Conservation (phyloP, 2,113 vertebrate species). For the Camelus bactrianus region DNA sequence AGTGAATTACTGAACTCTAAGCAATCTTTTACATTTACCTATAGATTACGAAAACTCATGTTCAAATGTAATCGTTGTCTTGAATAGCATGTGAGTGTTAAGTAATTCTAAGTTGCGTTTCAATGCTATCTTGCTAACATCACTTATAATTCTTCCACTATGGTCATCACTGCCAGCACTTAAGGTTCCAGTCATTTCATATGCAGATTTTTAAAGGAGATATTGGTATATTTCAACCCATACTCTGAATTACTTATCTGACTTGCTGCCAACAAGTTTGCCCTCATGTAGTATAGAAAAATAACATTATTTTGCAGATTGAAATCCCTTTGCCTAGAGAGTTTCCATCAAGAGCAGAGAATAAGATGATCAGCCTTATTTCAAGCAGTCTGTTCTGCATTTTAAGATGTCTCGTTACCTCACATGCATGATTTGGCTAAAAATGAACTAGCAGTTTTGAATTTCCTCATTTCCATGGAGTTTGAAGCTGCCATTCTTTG, state of each 20-base stretch:
- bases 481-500: conserved; percentile 56
- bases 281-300: background rate
- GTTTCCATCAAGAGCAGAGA: background rate
- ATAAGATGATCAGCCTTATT: background rate
- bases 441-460: conserved; percentile 18
- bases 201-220: background rate
- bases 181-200: background rate
- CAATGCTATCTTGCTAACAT: background rate
- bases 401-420: conserved; percentile 43
- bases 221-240: conserved; percentile 41
- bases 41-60: background rate
- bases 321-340: conserved; percentile 11
- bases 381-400: conserved; percentile 18
- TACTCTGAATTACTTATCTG: background rate
- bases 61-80: background rate
- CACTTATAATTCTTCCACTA: background rate
- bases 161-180: background rate
- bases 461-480: conserved; percentile 53
- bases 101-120: background rate
- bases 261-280: background rate
- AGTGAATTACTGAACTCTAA: background rate
- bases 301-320: background rate
- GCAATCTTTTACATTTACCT: background rate
- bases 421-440: conserved; percentile 50
- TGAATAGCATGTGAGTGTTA: background rate